Base-by-base conservation (phyloP, 2,113 vertebrate species). In the Mus spicilegus region DNA sequence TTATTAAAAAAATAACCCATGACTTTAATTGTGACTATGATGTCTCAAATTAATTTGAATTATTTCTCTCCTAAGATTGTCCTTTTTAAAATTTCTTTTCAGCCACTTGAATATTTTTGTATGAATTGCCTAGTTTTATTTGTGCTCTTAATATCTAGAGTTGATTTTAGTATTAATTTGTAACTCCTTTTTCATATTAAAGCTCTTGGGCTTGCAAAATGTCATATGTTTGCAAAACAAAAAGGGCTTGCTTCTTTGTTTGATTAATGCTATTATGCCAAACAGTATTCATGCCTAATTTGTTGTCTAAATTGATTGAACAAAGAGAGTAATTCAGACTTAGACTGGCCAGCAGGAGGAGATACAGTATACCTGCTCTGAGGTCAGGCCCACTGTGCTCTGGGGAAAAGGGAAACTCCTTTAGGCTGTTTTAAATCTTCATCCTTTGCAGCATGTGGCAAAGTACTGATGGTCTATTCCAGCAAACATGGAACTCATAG, bases 201-300 rank as follows among this genome's bases (percentile, higher is more conserved):
- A 87, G 24, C 4, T 89, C 24, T 90, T 86, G 30, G 49, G 56
- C 70, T 97, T 96, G 30, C 16, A 85, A 61, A 72, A 86, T 94
- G 58, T 87, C n/a, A 14, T 65, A 84, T 78, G 42, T 92, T 85
- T 96, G 46, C 51, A 80, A 89, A 91, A 85, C 20, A 65, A 81
- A 80, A 91, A 67, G 70, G 84, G 0, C 8, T 81, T 2, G 39
- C 20, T 80, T 96, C 89, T 96, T 85, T 91, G 36, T 90, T 96
- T 90, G 56, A 90, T 89, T 82, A 89, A 78, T 39, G 5, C 39
- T 97, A 22, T 84, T 95, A 80, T 88, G 49, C 30, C 63, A 91
- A 87, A 46, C 9, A 81, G 26, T 70, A 92, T 76, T 92, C 24
- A 22, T 94, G 63, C 73, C 78, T 90, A 70, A 87, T 95, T 91